Conservation (phyloP, 1,140 invertebrate genomes). For the Ceratosolen fusciceps region DNA sequence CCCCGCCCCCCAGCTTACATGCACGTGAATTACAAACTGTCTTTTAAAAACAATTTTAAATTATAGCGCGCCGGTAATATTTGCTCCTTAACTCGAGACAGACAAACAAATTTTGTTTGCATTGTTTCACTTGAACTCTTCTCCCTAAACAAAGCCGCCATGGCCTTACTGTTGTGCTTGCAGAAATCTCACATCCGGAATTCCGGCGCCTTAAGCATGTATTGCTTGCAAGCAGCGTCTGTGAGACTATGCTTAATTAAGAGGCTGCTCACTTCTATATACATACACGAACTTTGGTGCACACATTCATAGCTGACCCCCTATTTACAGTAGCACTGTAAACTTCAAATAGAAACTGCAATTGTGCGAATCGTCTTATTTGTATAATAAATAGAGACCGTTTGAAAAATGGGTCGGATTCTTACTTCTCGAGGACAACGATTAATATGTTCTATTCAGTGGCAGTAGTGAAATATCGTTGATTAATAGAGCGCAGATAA, state of each 20-base stretch:
- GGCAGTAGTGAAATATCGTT: too few species aligned
- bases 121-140: not conserved
- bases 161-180: not conserved
- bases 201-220: not conserved
- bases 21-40: too few species aligned
- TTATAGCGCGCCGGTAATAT: not conserved
- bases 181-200: not conserved
- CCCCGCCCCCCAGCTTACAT: too few species aligned
- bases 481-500: too few species aligned
- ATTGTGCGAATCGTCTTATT: too few species aligned
- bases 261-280: not conserved
- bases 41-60: not conserved
- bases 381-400: too few species aligned
- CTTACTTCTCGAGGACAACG: too few species aligned
- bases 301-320: not conserved
- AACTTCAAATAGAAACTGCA: constrained; percentile 1
- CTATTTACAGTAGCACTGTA: not conserved
- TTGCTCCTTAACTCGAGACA: not conserved
- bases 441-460: too few species aligned
- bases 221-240: not conserved
- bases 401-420: too few species aligned
- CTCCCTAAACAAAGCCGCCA: not conserved
- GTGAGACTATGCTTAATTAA: not conserved
- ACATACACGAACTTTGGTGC: not conserved
- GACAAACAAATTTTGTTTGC: not conserved